These are phyloP conservation scores for Amniataba percoides DNA, from an alignment of 2,797 vertebrate species.

Conservation along the genomic window DNA sequence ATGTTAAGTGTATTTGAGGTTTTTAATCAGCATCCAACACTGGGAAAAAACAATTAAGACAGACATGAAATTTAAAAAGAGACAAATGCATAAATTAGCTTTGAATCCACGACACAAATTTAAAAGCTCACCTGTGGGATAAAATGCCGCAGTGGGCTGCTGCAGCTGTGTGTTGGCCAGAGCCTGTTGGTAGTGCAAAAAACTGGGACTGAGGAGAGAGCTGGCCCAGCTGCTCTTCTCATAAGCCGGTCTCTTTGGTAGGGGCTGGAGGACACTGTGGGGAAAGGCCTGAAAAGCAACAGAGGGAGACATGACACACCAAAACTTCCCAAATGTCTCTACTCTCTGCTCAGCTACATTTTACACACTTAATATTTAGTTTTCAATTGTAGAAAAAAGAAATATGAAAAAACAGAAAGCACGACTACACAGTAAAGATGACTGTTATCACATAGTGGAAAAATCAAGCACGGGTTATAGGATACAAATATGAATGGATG, in stretches of 20 bases:
- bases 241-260: constrained; percentile 98
- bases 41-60: background rate
- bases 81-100: background rate
- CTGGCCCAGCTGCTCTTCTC: constrained; percentile 94
- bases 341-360: constrained; percentile 18
- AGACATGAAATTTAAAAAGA: background rate
- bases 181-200: constrained; percentile 97
- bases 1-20: background rate
- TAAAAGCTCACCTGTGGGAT: constrained; percentile 74
- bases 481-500: constrained; percentile 65
- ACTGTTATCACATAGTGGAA: constrained; percentile 58
- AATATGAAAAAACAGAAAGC: constrained; percentile 33
- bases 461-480: constrained; percentile 60
- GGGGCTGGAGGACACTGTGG: constrained; percentile 91
- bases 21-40: background rate
- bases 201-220: constrained; percentile 92
- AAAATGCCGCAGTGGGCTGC: constrained; percentile 84
- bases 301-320: constrained; percentile 52
- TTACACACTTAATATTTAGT: constrained; percentile 46
- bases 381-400: constrained; percentile 18
- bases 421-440: constrained; percentile 61
- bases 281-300: constrained; percentile 89
- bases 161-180: constrained; percentile 93
- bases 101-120: background rate
- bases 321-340: background rate